Evolutionary conservation across 2,113 vertebrate species (phyloP), one percentile per base, ranked within the genome.

Genomic region (Scolopax mira): DNA sequence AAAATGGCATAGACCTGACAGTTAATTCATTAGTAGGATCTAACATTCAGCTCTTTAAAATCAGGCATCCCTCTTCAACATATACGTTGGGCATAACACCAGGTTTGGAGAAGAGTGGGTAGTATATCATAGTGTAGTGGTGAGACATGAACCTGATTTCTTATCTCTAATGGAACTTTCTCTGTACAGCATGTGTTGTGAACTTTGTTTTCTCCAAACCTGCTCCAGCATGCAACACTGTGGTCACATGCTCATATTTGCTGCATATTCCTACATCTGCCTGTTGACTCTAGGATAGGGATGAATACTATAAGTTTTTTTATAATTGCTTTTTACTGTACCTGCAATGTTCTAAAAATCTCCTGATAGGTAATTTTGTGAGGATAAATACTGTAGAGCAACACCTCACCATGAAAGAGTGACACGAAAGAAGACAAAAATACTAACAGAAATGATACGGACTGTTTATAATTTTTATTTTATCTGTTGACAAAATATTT

Each of bases 11-110:
- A 51, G 75, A 44, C 37, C 28, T 79, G 52, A 60, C 54, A 71
- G 60, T 73, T 89, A 93, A 82, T 55, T 90, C 10, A n/a, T 49
- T 22, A 54, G 11, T 37, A 39, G n/a, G 77, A 49, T 51, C 37
- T 77, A 75, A 79, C 12, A 60, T 72, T 70, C 49, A 89, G 22
- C 37, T 90, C 79, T 92, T 92, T 77, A 93, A 94, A 92, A 95
- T 79, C 69, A 84, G 41, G 18, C 44, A 81, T 18, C 6, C 30
- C 27, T 67, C 54, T 84, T 80, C 79, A 90, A 57, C 16, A 14
- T 48, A 14, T 60, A 39, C 2, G 0, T 67, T 52, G 41, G 28
- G 22, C 33, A 61, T 48, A 64, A 41, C 31, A 60, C 42, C 37
- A 51, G 33, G 18, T 83, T 86, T 84, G 44, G 51, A 57, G 13